These are phyloP conservation scores for Plusia festucae DNA, from an alignment of 2,888 invertebrate species.

Conservation along the genomic window DNA sequence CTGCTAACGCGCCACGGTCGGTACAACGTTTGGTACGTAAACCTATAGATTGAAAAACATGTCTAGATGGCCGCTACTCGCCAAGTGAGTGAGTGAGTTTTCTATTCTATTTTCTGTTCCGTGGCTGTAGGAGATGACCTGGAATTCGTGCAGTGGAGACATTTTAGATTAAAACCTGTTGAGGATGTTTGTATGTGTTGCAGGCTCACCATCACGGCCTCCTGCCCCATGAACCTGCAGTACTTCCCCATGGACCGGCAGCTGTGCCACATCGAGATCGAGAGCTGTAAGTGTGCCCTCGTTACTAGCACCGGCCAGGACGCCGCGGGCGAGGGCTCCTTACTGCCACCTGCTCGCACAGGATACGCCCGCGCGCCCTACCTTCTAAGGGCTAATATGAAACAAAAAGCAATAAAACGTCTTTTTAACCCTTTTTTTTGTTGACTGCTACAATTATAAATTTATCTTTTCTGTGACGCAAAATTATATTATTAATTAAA, in stretches of 20 bases:
- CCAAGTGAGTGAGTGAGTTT: no score
- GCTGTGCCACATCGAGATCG: constrained; percentile 97
- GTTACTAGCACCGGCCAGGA: constrained; percentile 6
- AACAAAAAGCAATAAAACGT: no score
- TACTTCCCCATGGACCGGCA: constrained; percentile 98
- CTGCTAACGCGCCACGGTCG: no score
- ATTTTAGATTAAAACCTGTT: no score
- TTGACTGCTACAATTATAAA: background rate
- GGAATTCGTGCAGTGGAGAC: no score
- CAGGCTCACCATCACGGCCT: constrained; percentile 97
- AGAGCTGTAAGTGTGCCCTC: constrained; percentile 95
- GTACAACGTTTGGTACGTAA: no score
- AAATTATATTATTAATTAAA: constrained; percentile 13
- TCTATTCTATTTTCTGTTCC: no score
- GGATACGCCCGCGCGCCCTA: background rate
- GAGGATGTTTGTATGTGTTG: constrained; percentile 64
- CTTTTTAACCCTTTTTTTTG: background rate
- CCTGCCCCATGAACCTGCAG: constrained; percentile 97
- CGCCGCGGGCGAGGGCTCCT: background rate
- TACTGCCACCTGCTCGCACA: background rate
- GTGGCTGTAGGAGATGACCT: background rate
- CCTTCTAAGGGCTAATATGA: background rate
- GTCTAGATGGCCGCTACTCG: no score
- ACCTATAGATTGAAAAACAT: no score
- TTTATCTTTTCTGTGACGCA: background rate